Evolutionary conservation across 2,888 invertebrate genomes (phyloP).

Genomic region (Artemia sinica): DNA sequence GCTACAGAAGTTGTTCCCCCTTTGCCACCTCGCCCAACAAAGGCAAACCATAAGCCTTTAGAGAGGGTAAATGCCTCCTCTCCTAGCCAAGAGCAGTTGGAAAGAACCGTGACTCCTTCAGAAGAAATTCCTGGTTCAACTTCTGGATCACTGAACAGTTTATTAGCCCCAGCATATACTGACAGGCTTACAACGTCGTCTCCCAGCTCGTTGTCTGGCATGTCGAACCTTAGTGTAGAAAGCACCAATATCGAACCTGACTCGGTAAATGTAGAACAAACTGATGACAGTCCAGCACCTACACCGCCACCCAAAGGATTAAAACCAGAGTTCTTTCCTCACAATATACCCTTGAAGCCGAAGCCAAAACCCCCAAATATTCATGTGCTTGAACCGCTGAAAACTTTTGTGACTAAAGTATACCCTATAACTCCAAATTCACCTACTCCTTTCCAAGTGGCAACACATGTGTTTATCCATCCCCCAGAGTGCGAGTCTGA

Average conservation of each 20-base stretch:
- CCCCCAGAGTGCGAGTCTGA: not conserved
- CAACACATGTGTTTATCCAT: conserved; percentile 8
- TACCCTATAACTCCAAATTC: conserved; percentile 10
- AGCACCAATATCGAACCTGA: not conserved
- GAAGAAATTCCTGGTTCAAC: not conserved
- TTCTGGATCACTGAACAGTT: conserved; percentile 2
- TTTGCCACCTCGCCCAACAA: not conserved
- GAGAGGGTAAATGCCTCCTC: conserved; percentile 5
- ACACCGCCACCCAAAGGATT: not conserved
- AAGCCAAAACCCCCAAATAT: conserved; percentile 12
- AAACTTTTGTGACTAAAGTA: not conserved
- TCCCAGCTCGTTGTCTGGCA: not conserved
- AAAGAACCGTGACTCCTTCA: not conserved
- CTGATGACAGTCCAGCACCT: not conserved
- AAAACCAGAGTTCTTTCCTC: conserved; percentile 5
- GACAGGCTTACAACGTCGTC: conserved; percentile 6
- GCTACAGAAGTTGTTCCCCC: not conserved
- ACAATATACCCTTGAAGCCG: not conserved
- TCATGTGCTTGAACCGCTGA: not conserved
- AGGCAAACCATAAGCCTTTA: not conserved
- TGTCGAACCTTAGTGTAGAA: conserved; percentile 5
- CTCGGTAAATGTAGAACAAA: not conserved
- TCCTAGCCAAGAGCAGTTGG: not conserved
- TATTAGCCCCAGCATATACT: not conserved
- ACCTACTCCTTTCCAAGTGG: conserved; percentile 12